Conservation (phyloP, 1,140 invertebrate genomes). For the Chionoecetes opilio region DNA sequence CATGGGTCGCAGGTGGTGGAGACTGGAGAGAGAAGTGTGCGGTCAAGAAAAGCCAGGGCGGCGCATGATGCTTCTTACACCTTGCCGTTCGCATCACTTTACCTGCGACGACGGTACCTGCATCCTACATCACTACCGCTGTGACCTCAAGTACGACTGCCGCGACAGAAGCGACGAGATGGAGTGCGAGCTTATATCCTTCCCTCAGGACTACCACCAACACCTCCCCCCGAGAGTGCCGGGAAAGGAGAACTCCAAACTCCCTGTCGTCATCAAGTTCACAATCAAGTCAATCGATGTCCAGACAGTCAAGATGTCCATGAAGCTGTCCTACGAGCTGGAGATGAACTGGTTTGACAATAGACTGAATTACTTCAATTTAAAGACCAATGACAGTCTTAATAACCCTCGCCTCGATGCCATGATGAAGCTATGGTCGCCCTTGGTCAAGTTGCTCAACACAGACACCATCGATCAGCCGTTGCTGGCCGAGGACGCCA, state of each 20-base stretch:
- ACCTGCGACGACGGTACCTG: constrained; percentile 84
- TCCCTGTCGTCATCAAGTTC: constrained; percentile 68
- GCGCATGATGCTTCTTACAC: constrained; percentile 64
- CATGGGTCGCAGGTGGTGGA: constrained; percentile 77
- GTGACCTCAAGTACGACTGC: constrained; percentile 89
- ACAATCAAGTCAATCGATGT: constrained; percentile 74
- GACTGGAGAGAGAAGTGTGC: constrained; percentile 62
- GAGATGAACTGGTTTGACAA: constrained; percentile 80
- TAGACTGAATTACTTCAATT: constrained; percentile 45
- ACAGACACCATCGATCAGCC: constrained; percentile 77
- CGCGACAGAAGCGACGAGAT: constrained; percentile 42
- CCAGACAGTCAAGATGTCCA: constrained; percentile 75
- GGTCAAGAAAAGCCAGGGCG: constrained; percentile 43
- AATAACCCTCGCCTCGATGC: constrained; percentile 43
- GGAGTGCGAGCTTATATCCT: constrained; percentile 67
- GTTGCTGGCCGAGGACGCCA: constrained; percentile 65
- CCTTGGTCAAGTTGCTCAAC: constrained; percentile 71
- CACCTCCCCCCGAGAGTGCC: no score
- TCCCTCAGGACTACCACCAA: no score
- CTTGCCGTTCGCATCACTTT: constrained; percentile 82
- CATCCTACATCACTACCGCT: constrained; percentile 84
- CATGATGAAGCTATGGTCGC: constrained; percentile 75
- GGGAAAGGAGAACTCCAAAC: constrained; percentile 54
- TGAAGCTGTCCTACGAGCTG: constrained; percentile 76
- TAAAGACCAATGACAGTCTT: no score